Evolutionary conservation across 1,140 invertebrate genomes (phyloP), one percentile per base, ranked within the genome.

Genomic region (Euura lappo): DNA sequence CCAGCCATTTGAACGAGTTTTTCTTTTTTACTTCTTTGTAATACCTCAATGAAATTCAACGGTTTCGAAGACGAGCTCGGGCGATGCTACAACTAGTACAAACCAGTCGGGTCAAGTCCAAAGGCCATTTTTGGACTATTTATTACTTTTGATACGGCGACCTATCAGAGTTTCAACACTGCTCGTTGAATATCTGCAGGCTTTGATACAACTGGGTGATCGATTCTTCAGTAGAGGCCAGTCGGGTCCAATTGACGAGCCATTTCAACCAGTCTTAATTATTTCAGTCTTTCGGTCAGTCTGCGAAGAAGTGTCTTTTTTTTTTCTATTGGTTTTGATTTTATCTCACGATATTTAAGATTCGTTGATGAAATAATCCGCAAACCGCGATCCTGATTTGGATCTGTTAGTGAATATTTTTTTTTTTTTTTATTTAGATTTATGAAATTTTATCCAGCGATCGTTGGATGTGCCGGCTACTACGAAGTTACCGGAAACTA

Each of bases 201-300:
- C 0, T 28, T 28, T 28, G 28, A 28, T 28, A 28, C 28, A 0
- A 28, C 28, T 28, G 51, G 3, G 51, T n/a, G 51, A 60, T 60
- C 10, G 51, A 2, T 60, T 60, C 51, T 60, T 87, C 81, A 88
- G 76, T 88, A 88, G 60, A 87, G 84, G 72, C 86, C 86, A 72
- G 86, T 87, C 28, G 87, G 85, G 71, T 87, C 85, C 80, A 87
- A 79, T 71, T 85, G 80, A 46, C 13, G 13, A 42, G 13, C 66
- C 66, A 68, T 68, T 44, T 68, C 44, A 68, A 4, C 8, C 51
- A 6, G 51, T 60, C 51, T 60, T 6, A 11, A 60, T 4, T 60
- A 8, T 60, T 60, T 11, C 87, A 6, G 10, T 11, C 28, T 74
- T 77, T 5, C 70, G 74, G 66, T 84, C 83, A 77, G 79, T 79